Evolutionary conservation across 1,140 invertebrate species (phyloP), one percentile per base, ranked within the genome.

Genomic region (Ceratosolen fusciceps): DNA sequence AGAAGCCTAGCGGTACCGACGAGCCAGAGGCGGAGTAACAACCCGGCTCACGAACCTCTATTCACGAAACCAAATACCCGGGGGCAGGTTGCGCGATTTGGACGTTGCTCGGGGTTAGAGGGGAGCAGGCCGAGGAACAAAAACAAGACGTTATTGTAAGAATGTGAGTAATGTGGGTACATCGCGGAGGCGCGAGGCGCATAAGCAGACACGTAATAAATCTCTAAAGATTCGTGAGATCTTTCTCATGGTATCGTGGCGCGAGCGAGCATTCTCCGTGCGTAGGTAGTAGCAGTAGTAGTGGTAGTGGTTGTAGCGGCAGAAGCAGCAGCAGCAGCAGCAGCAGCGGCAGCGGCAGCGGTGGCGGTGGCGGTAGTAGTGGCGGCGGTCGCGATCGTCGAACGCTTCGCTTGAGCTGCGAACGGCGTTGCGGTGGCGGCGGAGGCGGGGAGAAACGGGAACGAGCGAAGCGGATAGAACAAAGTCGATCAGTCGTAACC

Each of bases 401-500:
- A 34, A 43, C 24, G 47, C 3, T 47, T 29, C 47, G 3, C 10
- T 26, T 29, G 21, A 43, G 14, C 26, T 3, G 29, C 34, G 58
- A 62, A 31, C 37, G 37, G 37, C 31, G n/a, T 65, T 65, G n/a
- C 37, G 9, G 31, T 24, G 31, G 49, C 9, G 65, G 19, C 9
- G 10, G 2, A 21, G 37, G 16, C 88, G 84, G 83, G 83, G 83
- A 81, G 88, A 86, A 88, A 86, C 21, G 4, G 52, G 52, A n/a
- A 26, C 8, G 62, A 37, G 62, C 5, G 14, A 16, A 34, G 16
- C 8, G 31, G 60, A 88, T 85, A 84, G 83, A 83, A 80, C 87
- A 87, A 88, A 87, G 84, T 81, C 80, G 83, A 86, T 85, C 82
- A 81, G 71, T 70, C 81, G 81, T 83, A 85, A 84, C 82, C 86